Evolutionary conservation across 2,888 invertebrate species (phyloP), one percentile per base, ranked within the genome.

Genomic region (Axea sp.): DNA sequence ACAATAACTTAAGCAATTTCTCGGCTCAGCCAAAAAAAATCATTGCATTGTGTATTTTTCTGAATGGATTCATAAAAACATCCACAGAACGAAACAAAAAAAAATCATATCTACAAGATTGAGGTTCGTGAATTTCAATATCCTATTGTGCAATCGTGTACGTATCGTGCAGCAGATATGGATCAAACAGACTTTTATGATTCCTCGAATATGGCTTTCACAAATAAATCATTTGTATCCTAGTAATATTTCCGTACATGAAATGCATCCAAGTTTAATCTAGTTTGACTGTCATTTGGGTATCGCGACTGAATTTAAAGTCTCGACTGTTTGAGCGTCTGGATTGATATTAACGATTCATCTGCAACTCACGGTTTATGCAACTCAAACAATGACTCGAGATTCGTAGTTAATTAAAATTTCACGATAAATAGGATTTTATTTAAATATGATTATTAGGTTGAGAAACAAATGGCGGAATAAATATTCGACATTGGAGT

Each of bases 71-170:
- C n/a, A n/a, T n/a, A n/a, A n/a, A n/a, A n/a, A n/a, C n/a, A n/a
- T n/a, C n/a, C n/a, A 37, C 15, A 22, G 8, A 24, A 35, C 14
- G 37, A 53, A 45, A 28, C 4, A 45, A 30, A 45, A 53, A 26
- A 15, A 35, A 11, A 22, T 19, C 9, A 9, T 26, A 53, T 37
- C 53, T 37, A 19, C 31, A 53, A 51, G 37, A 53, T 28, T 17
- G 53, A 37, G 37, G 19, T 37, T 33, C 7, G 35, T 17, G 19
- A 24, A 57, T 57, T 26, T 57, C 57, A 57, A 57, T 57, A 57
- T 43, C 43, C 22, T 57, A 33, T 33, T 57, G 8, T 26, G 43
- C 8, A 43, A 7, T 12, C 3, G 55, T 17, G 14, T 30, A 15
- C 3, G 7, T 24, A 12, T 35, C 6, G 24, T 11, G 19, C 19